Evolutionary conservation across 2,113 vertebrate genomes (phyloP), one percentile per base, ranked within the genome.

Genomic region (Glaucomys volans): DNA sequence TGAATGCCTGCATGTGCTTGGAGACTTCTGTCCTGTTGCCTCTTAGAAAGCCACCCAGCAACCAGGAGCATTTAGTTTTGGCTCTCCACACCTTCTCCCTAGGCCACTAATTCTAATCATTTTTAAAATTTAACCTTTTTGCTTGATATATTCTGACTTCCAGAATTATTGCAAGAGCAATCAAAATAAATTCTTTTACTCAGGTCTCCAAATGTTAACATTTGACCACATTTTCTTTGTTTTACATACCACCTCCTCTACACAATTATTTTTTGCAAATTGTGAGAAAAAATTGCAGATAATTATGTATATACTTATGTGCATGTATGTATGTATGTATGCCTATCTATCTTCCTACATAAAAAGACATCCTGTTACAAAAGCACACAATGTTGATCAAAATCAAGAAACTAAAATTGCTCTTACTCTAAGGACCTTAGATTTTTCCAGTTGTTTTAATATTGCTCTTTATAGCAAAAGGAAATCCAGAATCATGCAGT

Each of bases 91-190:
- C 22, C 40, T 95, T 96, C 40, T 82, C 54, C 57, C 57, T 72
- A 32, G 32, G 37, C 62, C 80, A 90, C 62, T 88, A 28, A 62
- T 28, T 88, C 20, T 74, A 72, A 77, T 22, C 64, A 90, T 88
- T 79, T 81, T 88, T 32, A 44, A 80, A 44, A 80, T 93, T 76
- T 54, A 90, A 83, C 32, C 11, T 69, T 97, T 91, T 77, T 67
- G 35, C 32, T 87, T 93, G 52, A 76, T 37, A 82, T 96, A 91
- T 87, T 62, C 54, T 71, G 40, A 64, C 69, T 64, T 82, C 64
- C 57, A 92, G 47, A 80, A 80, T 67, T 50, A 35, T 82, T 83
- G 69, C 11, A n/a, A 92, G n/a, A 82, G 76, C 57, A 74, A 71
- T 91, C 84, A 30, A 71, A 96, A 57, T 77, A 52, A 57, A 69